Evolutionary conservation across 2,888 invertebrate genomes (phyloP).

Genomic region (Pterostichus niger): DNA sequence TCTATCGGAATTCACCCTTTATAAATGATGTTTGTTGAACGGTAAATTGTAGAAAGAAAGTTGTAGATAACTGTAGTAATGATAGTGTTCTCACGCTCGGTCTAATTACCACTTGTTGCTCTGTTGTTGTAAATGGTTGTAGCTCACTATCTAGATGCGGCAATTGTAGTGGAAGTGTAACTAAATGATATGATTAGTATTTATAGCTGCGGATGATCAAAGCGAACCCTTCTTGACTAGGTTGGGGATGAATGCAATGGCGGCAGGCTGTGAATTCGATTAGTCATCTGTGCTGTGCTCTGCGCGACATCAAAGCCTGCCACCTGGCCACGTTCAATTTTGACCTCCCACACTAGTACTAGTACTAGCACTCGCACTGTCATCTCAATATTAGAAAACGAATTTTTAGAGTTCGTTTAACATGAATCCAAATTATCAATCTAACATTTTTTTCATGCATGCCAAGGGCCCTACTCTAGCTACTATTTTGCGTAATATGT

Average conservation of each 20-base stretch:
- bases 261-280: not conserved
- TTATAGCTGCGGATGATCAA: not conserved
- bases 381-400: not conserved
- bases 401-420: not conserved
- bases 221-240: not conserved
- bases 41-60: not conserved
- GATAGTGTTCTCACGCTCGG: not conserved
- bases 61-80: not conserved
- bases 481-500: too few relatives aligned
- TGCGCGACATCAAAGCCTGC: not conserved
- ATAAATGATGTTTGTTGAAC: not conserved
- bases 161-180: not conserved
- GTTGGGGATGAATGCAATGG: not conserved
- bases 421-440: not conserved
- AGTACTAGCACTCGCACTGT: not conserved
- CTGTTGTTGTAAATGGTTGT: not conserved
- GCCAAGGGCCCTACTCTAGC: too few relatives aligned
- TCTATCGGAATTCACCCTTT: not conserved
- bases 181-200: constrained; percentile 7
- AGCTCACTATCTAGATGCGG: too few relatives aligned
- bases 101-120: not conserved
- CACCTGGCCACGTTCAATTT: not conserved
- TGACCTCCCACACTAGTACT: not conserved
- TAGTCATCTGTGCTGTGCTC: not conserved
- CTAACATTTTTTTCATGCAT: too few relatives aligned